Evolutionary conservation across 2,113 vertebrate genomes (phyloP).

Genomic region (Edolisoma coerulescens): DNA sequence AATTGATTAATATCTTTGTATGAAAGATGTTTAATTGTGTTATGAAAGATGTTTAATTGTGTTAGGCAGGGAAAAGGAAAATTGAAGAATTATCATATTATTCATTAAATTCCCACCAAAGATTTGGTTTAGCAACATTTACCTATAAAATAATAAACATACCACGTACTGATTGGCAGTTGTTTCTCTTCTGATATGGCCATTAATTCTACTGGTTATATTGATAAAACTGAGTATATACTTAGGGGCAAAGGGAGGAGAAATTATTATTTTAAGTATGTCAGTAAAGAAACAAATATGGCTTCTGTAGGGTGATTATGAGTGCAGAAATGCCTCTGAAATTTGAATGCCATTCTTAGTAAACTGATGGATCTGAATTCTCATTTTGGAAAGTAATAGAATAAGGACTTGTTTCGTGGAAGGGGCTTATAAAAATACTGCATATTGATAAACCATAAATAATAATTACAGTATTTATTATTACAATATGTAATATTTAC

Average conservation of each 20-base stretch:
- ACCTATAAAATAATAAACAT: neutral
- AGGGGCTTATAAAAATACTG: neutral
- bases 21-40: neutral
- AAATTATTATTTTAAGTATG: neutral
- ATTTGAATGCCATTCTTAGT: neutral
- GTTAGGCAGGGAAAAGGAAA: neutral
- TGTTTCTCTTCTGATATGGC: neutral
- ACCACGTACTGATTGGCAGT: neutral
- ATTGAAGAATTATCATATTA: neutral
- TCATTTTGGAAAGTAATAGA: neutral
- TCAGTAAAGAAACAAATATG: neutral
- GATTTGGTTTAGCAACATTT: neutral
- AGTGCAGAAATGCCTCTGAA: neutral
- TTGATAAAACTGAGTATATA: neutral
- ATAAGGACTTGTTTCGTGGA: neutral
- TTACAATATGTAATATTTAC: no score
- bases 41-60: neutral
- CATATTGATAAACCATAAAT: neutral
- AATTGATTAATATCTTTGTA: neutral
- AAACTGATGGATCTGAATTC: neutral
- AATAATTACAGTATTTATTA: neutral
- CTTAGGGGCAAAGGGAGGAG: neutral
- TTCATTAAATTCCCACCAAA: neutral
- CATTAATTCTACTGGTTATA: neutral
- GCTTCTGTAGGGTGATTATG: neutral